Evolutionary conservation across 2,888 invertebrate genomes (phyloP).

Genomic region (Hypena proboscidalis): DNA sequence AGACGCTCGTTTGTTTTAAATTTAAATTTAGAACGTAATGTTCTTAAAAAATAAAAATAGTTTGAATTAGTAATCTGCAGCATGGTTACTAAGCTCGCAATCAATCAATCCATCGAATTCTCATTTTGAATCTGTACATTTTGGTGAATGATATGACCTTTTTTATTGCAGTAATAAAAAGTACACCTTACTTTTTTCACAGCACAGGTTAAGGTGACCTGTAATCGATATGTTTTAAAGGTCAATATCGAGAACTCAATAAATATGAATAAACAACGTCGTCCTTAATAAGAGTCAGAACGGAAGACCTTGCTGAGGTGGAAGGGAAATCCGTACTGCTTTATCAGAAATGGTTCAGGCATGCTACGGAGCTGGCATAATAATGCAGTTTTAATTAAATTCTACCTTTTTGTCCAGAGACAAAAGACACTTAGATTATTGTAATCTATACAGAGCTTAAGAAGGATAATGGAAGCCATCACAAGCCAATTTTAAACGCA

Average conservation of each 20-base stretch:
- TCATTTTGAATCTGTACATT: too few species aligned
- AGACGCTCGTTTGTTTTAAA: background rate
- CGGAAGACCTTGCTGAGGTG: slow-evolving; percentile 32
- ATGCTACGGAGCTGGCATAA: background rate
- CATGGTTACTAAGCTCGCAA: too few species aligned
- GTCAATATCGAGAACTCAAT: slow-evolving; percentile 20
- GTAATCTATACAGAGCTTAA: too few species aligned
- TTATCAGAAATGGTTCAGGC: slow-evolving; percentile 8
- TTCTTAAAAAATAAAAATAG: too few species aligned
- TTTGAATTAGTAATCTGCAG: too few species aligned
- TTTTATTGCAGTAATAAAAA: slow-evolving; percentile 1
- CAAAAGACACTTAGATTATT: too few species aligned
- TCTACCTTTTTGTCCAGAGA: too few species aligned
- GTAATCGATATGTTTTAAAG: slow-evolving; percentile 17
- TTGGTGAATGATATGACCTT: too few species aligned
- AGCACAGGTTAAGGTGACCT: slow-evolving; percentile 13
- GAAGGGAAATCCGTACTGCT: slow-evolving; percentile 23
- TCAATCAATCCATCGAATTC: too few species aligned
- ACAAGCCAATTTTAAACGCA: too few species aligned
- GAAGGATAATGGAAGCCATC: too few species aligned
- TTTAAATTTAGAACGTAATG: background rate
- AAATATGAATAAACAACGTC: slow-evolving; percentile 33
- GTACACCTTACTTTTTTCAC: background rate
- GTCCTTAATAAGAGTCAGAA: slow-evolving; percentile 22
- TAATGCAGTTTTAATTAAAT: background rate